Base-by-base conservation (phyloP, 1,140 invertebrate genomes). In the Apis laboriosa region DNA sequence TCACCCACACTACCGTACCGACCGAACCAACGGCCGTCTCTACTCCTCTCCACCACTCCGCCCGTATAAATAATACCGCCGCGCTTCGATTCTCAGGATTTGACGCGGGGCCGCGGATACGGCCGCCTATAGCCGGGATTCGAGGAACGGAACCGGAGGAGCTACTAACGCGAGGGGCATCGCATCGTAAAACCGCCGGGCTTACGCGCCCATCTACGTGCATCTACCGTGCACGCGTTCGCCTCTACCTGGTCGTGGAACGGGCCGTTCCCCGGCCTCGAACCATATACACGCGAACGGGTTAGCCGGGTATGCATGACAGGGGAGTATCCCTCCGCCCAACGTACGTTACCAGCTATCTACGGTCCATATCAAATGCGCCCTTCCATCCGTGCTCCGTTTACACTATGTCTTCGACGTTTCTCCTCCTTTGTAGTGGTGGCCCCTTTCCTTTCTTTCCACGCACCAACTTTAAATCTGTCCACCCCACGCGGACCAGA, bases 321-420 rank as follows among this genome's bases (percentile, higher is more conserved):
- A 91, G 89, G 86, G 34, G 88, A 92, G 87, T 80, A 90, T 85
- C 90, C 90, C 90, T 85, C 90, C 90, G 88, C 67, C 67, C 58
- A 67, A 67, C 90, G 91, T 93, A 93, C 92, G 90, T 93, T 93
- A 93, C 90, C 90, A 86, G 89, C 86, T 93, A 93, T 93, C 92
- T 93, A 81, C 85, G 90, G 91, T 92, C 91, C 92, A 93, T 93
- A 93, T 93, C 93, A 93, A 93, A 93, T 93, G 90, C 90, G 90
- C 91, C 90, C 91, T 89, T 84, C 80, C 63, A 83, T 80, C 64
- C 63, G 24, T 58, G 61, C 73, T 84, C 75, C 77, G 60, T 78
- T 75, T 71, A 68, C 71, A 77, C 84, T 77, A 66, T 67, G 53
- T 70, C 60, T 58, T 72, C 80, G 58, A 66, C 64, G 43, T 61